These are phyloP conservation scores for Myanophis thanlyinensis DNA, from an alignment of 2,113 vertebrate species.

Conservation along the genomic window DNA sequence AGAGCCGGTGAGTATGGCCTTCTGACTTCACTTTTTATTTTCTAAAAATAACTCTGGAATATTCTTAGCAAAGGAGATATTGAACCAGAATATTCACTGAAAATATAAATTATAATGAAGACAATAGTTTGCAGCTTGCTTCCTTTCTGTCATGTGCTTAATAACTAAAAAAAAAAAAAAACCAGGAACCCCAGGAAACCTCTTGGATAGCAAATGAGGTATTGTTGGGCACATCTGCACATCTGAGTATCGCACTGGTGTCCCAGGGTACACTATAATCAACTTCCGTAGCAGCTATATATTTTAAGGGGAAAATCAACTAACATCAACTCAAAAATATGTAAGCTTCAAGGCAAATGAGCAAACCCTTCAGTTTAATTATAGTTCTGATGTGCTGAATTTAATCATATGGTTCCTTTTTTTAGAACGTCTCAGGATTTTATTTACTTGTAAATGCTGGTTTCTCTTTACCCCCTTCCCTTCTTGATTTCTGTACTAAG, in stretches of 20 bases:
- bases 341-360: conserved; percentile 32
- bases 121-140: not conserved
- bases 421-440: conserved; percentile 24
- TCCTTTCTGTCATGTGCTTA: not conserved
- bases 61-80: not conserved
- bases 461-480: conserved; percentile 36
- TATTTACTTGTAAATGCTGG: not conserved
- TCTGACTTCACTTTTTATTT: not conserved
- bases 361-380: conserved; percentile 53
- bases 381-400: conserved; percentile 40
- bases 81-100: not conserved
- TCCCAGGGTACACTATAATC: conserved; percentile 7
- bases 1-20: not conserved
- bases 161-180: not conserved
- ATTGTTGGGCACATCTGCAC: not conserved
- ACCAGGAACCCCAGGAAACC: not conserved
- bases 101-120: not conserved
- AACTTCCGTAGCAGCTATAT: conserved; percentile 19
- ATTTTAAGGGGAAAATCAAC: conserved; percentile 33
- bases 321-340: conserved; percentile 30
- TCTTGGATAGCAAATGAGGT: not conserved
- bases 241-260: not conserved
- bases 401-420: conserved; percentile 17
- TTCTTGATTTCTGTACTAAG: conserved; percentile 53
- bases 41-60: not conserved